These are phyloP conservation scores for Aromia moschata DNA, from an alignment of 2,888 invertebrate species.

Conservation along the genomic window DNA sequence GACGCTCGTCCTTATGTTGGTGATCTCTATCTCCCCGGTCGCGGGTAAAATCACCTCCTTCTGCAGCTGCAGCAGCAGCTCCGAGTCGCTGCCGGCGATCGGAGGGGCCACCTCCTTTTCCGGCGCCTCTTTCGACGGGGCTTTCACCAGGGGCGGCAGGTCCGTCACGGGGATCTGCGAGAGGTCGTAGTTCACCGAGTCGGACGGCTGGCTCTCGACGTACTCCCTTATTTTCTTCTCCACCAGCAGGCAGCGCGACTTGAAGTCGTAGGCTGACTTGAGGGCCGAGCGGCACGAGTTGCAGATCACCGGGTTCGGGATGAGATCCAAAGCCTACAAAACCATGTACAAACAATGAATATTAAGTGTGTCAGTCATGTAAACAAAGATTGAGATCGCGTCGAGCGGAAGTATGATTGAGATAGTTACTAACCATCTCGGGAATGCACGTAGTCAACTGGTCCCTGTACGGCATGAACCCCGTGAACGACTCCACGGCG, in stretches of 20 bases:
- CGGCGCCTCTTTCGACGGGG: slow-evolving; percentile 5
- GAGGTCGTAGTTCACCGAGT: slow-evolving; percentile 41
- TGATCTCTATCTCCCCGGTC: slow-evolving; percentile 37
- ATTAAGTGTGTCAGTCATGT: neutral
- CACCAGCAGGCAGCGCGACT: slow-evolving; percentile 47
- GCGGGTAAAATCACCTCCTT: slow-evolving; percentile 36
- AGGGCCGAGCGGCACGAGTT: slow-evolving; percentile 47
- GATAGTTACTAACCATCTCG: slow-evolving; percentile 48
- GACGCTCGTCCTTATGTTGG: slow-evolving; percentile 24
- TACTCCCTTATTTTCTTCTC: slow-evolving; percentile 51
- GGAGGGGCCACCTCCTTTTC: slow-evolving; percentile 11
- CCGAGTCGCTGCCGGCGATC: slow-evolving; percentile 18
- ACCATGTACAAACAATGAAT: neutral
- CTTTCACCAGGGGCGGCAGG: slow-evolving; percentile 36
- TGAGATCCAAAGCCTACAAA: slow-evolving; percentile 48
- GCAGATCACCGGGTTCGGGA: slow-evolving; percentile 51
- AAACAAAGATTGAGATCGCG: neutral
- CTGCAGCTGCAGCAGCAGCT: slow-evolving; percentile 31
- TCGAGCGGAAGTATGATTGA: neutral
- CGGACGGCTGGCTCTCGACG: slow-evolving; percentile 44
- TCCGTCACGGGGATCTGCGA: slow-evolving; percentile 39
- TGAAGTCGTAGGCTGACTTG: slow-evolving; percentile 49
- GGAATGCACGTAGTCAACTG: slow-evolving; percentile 54
- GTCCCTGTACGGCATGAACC: slow-evolving; percentile 54
- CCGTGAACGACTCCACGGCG: slow-evolving; percentile 52